Base-by-base conservation (phyloP, 2,888 invertebrate genomes). In the Phasia obesa region DNA sequence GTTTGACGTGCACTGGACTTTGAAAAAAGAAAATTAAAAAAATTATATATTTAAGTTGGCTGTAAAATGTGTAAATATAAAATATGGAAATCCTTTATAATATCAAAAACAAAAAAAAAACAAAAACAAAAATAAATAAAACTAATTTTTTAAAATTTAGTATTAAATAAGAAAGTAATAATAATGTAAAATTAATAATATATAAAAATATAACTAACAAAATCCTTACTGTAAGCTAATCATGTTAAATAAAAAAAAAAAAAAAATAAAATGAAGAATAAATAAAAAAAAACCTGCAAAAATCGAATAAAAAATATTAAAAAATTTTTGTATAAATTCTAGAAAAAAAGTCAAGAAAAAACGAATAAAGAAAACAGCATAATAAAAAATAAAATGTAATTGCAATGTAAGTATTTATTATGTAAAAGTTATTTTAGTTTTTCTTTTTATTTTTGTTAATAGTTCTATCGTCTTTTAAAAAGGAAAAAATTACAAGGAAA, bases 11-110 rank as follows among this genome's bases (percentile, higher is more conserved):
- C 19, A 17, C 4, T 19, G 25, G n/a, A 7, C 1, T 15, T 21
- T 17, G 2, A 2, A 38, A 35, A 65, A 23, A n/a, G 11, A 5
- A 3, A 49, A 49, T 19, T 11, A 31, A 53, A 23, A 38, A 71
- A 60, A 81, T 25, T 27, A 44, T 60, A 59, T 44, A 17, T 42
- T 74, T 79, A 83, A 78, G 83, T 71, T 76, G 79, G 79, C 76
- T 83, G 83, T 83, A 83, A 83, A 83, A 79, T 76, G 65, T 83
- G 83, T 83, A 83, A 71, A 83, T 83, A 83, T 62, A n/a, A 55
- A n/a, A n/a, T n/a, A 47, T 27, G 64, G 35, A 38, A 60, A 25
- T 67, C 49, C 57, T 49, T 57, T 25, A 67, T 19, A 60, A 42
- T 60, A 65, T 57, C n/a, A n/a, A 19, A 1, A 51, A 65, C 38